Percentiles rank a stretch among this genome's conserved stretches.
These are phyloP conservation scores for Cataglyphis rosenhaueri DNA, from an alignment of 2,888 invertebrate genomes.

Conservation along the genomic window DNA sequence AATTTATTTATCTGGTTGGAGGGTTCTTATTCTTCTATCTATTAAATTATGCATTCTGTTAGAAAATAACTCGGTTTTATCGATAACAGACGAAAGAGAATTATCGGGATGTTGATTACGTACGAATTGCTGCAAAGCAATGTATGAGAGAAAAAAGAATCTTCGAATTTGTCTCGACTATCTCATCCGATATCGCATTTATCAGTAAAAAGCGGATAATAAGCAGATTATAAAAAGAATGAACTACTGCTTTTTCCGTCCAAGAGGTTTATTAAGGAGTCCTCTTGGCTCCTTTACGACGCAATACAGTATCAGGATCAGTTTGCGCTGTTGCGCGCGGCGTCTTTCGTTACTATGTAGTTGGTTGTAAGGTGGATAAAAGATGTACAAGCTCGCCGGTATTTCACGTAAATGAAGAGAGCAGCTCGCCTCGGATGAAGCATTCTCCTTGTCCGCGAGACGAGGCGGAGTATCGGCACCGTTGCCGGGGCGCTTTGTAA, in stretches of 20 bases:
- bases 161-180: background rate
- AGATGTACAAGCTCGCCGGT: conserved; percentile 56
- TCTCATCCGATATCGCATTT: background rate
- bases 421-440: conserved; percentile 43
- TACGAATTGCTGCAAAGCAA: background rate
- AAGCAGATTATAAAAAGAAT: conserved; percentile 13
- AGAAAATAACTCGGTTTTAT: background rate
- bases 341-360: conserved; percentile 15
- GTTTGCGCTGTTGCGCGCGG: background rate
- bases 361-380: conserved; percentile 49
- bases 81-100: background rate
- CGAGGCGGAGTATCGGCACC: conserved; percentile 35
- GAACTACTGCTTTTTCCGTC: conserved; percentile 18
- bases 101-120: background rate
- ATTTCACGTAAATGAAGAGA: conserved; percentile 51
- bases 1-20: background rate
- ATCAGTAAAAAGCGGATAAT: conserved; percentile 15
- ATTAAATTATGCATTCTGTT: background rate
- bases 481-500: conserved; percentile 45
- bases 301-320: conserved; percentile 14
- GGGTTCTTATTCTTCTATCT: background rate
- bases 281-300: conserved; percentile 24
- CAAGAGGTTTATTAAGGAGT: conserved; percentile 43
- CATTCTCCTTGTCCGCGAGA: conserved; percentile 38
- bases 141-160: background rate